These are phyloP conservation scores for Carassius auratus DNA, from an alignment of 2,113 vertebrate species.

Conservation along the genomic window DNA sequence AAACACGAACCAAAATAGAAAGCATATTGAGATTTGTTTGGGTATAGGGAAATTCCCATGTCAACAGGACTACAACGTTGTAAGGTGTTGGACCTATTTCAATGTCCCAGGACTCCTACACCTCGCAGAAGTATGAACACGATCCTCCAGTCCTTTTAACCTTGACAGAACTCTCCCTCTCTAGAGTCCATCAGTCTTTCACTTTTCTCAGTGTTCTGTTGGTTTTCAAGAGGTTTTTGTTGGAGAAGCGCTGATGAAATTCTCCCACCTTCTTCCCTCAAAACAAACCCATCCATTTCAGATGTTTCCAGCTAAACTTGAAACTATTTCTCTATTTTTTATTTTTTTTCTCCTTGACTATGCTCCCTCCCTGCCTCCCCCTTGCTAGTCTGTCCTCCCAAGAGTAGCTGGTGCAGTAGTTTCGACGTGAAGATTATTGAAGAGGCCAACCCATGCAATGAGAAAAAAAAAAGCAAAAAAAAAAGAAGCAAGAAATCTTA, in stretches of 20 bases:
- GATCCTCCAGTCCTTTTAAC: constrained; percentile 52
- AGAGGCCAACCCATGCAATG: constrained; percentile 49
- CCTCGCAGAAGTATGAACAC: constrained; percentile 34
- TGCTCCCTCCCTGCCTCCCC: constrained; percentile 23
- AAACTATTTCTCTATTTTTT: no score
- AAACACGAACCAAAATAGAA: not conserved
- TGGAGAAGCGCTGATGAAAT: constrained; percentile 30
- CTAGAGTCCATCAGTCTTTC: constrained; percentile 3
- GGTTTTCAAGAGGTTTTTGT: constrained; percentile 21
- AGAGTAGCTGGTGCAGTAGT: constrained; percentile 71
- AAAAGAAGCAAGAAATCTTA: constrained; percentile 4
- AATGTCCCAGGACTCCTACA: constrained; percentile 22
- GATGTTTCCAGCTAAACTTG: not conserved
- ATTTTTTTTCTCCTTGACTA: no score
- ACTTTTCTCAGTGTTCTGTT: constrained; percentile 8
- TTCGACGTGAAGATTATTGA: constrained; percentile 59
- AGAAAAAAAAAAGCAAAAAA: not conserved
- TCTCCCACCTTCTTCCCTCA: constrained; percentile 37
- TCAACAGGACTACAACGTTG: constrained; percentile 7
- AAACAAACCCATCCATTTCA: constrained; percentile 40
- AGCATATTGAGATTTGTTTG: not conserved
- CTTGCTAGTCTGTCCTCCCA: constrained; percentile 64
- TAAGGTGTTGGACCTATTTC: not conserved
- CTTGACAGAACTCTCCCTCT: constrained; percentile 41
- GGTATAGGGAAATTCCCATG: not conserved